Conservation (phyloP, 2,797 vertebrate species). For the Lacerta agilis region DNA sequence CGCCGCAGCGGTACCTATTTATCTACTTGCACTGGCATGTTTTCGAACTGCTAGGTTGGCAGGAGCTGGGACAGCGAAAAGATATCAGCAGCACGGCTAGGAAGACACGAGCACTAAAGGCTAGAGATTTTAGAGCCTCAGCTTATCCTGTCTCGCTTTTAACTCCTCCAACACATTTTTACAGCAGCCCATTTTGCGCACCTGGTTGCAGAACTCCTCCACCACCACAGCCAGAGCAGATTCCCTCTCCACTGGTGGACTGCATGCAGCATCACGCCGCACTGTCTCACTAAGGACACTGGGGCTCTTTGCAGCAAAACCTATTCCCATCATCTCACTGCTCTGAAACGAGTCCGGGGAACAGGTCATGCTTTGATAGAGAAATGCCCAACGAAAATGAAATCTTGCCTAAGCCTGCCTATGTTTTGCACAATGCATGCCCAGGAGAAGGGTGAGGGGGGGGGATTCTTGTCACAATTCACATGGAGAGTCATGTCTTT, state of each 20-base stretch:
- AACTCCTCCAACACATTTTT: conserved; percentile 26
- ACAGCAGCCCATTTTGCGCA: conserved; percentile 28
- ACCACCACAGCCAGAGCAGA: not conserved
- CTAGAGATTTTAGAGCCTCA: not conserved
- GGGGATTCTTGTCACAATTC: too few species aligned
- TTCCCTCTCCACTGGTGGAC: conserved; percentile 18
- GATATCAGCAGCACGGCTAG: not conserved
- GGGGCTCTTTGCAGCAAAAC: conserved; percentile 35
- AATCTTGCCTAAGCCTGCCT: too few species aligned
- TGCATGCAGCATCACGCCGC: conserved; percentile 9
- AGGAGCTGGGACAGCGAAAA: not conserved
- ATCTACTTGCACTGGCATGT: too few species aligned
- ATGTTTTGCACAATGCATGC: too few species aligned
- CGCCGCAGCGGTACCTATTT: too few species aligned
- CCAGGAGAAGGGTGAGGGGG: too few species aligned
- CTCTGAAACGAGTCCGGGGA: conserved; percentile 19
- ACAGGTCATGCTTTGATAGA: too few species aligned
- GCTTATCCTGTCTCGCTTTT: not conserved
- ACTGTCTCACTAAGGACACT: conserved; percentile 21
- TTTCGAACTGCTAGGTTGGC: too few species aligned
- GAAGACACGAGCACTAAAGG: not conserved
- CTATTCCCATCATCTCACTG: conserved; percentile 29
- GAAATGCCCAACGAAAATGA: too few species aligned
- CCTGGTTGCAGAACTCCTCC: not conserved
- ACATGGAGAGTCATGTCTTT: too few species aligned